These are phyloP conservation scores for Candoia aspera DNA, from an alignment of 2,113 vertebrate species.

Conservation along the genomic window DNA sequence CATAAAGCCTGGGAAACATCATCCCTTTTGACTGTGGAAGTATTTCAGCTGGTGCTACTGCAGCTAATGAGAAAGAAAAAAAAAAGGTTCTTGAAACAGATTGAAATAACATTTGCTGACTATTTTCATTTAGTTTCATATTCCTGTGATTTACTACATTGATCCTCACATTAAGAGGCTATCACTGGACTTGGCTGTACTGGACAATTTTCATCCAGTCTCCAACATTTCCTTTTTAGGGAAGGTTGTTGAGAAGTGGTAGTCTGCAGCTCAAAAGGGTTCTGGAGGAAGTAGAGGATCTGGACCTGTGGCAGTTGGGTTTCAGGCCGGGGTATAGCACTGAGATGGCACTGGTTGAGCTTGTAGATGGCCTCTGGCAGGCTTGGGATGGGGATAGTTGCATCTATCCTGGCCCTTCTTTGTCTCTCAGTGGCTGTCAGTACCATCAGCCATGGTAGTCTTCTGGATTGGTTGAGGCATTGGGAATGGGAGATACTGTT, in stretches of 20 bases:
- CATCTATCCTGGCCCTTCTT: not conserved
- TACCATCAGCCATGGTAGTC: not conserved
- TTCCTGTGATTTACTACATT: not conserved
- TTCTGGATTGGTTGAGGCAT: no score
- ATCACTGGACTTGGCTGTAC: not conserved
- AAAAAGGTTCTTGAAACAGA: not conserved
- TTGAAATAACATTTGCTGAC: not conserved
- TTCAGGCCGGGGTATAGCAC: not conserved
- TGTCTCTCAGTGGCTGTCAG: not conserved
- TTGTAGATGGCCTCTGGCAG: not conserved
- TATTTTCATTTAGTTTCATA: not conserved
- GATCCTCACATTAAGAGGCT: not conserved
- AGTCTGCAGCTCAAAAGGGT: not conserved
- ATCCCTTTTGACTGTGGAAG: slow-evolving; percentile 7
- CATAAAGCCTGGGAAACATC: not conserved
- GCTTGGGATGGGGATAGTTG: not conserved
- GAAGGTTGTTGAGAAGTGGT: not conserved
- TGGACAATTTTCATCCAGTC: not conserved
- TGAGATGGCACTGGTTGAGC: not conserved
- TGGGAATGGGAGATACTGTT: no score
- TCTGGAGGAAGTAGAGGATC: not conserved
- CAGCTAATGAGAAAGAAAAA: not conserved
- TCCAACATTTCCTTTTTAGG: not conserved
- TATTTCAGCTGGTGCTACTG: slow-evolving; percentile 5
- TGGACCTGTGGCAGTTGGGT: not conserved